A percentile compares a stretch with the other conserved stretches of the same genome.
phyloP scores from a whole-genome alignment of 2,888 invertebrate genomes.

The Sinelater perroti region DNA sequence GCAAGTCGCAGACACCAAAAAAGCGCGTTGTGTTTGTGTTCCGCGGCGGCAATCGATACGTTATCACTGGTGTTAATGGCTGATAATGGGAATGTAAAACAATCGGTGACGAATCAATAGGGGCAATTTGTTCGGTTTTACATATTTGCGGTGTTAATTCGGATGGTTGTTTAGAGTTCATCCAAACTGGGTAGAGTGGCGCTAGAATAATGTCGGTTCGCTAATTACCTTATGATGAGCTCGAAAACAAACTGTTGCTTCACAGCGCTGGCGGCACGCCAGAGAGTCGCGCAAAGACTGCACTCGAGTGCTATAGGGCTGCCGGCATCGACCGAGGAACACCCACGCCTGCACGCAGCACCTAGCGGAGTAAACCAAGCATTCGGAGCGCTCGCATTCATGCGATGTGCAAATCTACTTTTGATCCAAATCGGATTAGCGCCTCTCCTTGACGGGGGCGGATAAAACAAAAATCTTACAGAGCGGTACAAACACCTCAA shows the following conservation, averaged over 20 bases:
- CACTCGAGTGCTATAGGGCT: conserved; percentile 30
- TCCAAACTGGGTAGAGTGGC: too few species aligned
- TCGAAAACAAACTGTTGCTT: conserved; percentile 34
- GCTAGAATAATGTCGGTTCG: background rate
- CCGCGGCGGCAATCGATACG: background rate
- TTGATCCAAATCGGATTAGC: background rate
- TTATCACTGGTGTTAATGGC: background rate
- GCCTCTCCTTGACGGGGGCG: too few species aligned
- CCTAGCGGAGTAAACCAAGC: conserved; percentile 26
- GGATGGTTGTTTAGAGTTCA: too few species aligned
- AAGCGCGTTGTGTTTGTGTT: too few species aligned
- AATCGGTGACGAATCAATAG: too few species aligned
- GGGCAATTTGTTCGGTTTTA: too few species aligned
- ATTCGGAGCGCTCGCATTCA: conserved; percentile 8
- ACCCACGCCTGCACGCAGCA: conserved; percentile 34
- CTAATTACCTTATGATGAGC: conserved; percentile 24
- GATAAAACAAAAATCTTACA: too few species aligned
- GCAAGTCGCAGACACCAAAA: too few species aligned
- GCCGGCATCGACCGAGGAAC: conserved; percentile 35
- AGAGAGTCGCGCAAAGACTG: conserved; percentile 34
- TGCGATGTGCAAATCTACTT: background rate
- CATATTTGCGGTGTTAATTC: too few species aligned
- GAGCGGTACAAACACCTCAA: too few species aligned
- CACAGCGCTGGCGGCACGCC: conserved; percentile 24
- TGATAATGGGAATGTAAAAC: conserved; percentile 4